phyloP scores from a whole-genome alignment of 2,113 vertebrate genomes.

The Zosterops hypoxanthus region DNA sequence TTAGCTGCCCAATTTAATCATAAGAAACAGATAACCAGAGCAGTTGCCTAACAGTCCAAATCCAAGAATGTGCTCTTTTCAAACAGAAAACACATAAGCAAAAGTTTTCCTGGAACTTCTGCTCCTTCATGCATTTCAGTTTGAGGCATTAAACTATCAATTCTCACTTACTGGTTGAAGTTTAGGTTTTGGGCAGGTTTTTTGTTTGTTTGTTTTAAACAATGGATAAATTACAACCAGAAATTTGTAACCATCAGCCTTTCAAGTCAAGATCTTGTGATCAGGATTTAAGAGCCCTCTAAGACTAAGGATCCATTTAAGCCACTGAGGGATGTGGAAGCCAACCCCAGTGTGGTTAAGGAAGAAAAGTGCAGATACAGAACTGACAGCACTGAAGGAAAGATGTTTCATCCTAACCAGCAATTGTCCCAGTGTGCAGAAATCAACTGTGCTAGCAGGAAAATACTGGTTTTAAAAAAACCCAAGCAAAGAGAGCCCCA shows the following conservation, averaged over 20 bases:
- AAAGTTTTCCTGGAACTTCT: background rate
- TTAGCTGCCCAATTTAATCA: background rate
- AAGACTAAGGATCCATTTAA: background rate
- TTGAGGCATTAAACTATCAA: background rate
- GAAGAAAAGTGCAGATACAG: background rate
- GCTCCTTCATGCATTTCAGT: background rate
- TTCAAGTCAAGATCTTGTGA: background rate
- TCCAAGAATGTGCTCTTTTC: background rate
- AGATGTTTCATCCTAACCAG: background rate
- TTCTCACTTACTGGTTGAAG: background rate
- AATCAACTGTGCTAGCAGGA: background rate
- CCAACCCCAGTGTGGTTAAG: background rate
- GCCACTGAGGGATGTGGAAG: background rate
- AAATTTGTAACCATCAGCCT: background rate
- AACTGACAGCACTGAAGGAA: background rate
- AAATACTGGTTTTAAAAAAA: background rate
- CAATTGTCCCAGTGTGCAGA: background rate
- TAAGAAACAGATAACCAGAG: background rate
- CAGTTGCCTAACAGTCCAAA: background rate
- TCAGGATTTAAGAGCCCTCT: background rate
- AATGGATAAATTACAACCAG: background rate
- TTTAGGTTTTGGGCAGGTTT: background rate
- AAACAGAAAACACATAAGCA: rapidly evolving
- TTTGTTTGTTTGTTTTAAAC: too few relatives aligned
- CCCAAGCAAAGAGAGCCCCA: background rate